A percentile compares a stretch with the other conserved stretches of the same genome.
Conservation (phyloP, 2,888 invertebrate species). For the Deilephila elpenor region DNA sequence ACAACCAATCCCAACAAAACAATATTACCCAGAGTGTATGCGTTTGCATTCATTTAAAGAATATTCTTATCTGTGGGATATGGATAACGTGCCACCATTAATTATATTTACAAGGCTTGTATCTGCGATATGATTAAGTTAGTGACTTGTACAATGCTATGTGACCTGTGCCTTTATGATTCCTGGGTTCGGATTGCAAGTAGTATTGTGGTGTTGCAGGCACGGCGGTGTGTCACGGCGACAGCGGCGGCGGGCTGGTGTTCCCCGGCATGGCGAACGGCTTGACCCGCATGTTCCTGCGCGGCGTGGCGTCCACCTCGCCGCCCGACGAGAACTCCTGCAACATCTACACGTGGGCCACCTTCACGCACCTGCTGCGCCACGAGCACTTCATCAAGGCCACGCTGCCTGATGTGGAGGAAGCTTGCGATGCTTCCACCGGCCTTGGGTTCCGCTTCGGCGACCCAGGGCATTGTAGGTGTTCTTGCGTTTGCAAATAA, state of each 20-base stretch:
- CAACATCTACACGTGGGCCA: constrained; percentile 42
- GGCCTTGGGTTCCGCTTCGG: not conserved
- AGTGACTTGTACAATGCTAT: too few species aligned
- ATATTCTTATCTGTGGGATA: too few species aligned
- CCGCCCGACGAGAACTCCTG: constrained; percentile 47
- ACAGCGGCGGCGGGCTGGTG: constrained; percentile 56
- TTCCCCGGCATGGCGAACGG: constrained; percentile 37
- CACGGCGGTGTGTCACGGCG: constrained; percentile 51
- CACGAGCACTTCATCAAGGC: constrained; percentile 46
- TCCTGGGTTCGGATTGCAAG: too few species aligned
- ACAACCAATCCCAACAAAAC: too few species aligned
- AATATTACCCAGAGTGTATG: too few species aligned
- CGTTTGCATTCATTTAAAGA: too few species aligned
- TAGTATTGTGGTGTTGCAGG: constrained; percentile 28
- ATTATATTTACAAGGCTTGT: not conserved
- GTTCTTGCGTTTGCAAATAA: not conserved
- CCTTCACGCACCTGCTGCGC: constrained; percentile 47
- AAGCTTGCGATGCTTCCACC: not conserved
- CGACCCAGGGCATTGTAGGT: not conserved
- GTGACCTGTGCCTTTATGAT: not conserved
- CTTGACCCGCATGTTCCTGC: constrained; percentile 48
- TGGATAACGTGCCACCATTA: too few species aligned
- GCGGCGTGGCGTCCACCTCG: constrained; percentile 56
- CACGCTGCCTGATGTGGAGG: not conserved
- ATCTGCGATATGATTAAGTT: too few species aligned